Conservation (phyloP, 92 coral and sea anemone species). For the Siderastrea siderea region DNA sequence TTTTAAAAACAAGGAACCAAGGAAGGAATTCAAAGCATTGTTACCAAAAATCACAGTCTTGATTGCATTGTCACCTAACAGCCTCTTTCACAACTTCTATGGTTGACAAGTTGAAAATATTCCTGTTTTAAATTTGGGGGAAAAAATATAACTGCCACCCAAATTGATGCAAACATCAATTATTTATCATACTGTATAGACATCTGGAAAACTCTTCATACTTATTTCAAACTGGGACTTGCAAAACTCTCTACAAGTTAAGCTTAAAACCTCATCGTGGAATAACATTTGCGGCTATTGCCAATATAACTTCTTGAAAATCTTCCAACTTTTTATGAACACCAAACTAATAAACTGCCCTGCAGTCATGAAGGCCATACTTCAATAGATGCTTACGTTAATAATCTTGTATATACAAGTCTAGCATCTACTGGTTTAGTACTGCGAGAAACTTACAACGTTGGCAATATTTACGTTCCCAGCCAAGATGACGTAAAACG, state of each 20-base stretch:
- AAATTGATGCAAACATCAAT: background rate
- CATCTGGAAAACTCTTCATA: conserved; percentile 11
- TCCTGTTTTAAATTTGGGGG: too few species aligned
- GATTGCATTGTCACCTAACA: background rate
- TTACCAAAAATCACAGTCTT: background rate
- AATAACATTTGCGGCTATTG: background rate
- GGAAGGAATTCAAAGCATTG: background rate
- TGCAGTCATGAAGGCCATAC: background rate
- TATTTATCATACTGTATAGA: background rate
- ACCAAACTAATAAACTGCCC: background rate
- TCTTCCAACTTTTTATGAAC: background rate
- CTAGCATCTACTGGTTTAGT: background rate
- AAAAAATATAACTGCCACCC: background rate
- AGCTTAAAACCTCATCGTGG: too few species aligned
- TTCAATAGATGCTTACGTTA: background rate
- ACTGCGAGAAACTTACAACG: background rate
- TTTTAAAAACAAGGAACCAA: too few species aligned
- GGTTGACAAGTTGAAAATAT: too few species aligned
- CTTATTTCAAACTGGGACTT: background rate
- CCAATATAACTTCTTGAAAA: conserved; percentile 2
- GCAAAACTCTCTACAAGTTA: background rate
- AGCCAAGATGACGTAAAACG: conserved; percentile 12
- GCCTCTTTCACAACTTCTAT: background rate
- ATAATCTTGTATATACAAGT: background rate
- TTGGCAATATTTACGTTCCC: conserved; percentile 14